Conservation (phyloP, 2,113 vertebrate species). For the Caranx ignobilis region DNA sequence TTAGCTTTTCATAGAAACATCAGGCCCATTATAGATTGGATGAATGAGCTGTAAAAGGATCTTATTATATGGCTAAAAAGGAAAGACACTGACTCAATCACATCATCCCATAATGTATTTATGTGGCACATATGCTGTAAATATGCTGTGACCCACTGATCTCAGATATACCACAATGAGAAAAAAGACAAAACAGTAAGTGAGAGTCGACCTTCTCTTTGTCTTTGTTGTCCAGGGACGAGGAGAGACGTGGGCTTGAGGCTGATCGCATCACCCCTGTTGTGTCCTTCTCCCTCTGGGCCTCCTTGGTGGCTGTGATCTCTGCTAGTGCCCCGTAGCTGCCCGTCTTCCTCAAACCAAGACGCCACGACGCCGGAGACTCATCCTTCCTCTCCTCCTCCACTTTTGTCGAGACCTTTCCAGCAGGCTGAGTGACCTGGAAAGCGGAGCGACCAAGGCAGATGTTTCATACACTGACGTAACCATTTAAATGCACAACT, state of each 20-base stretch:
- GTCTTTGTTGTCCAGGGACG: conserved; percentile 97
- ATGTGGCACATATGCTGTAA: background rate
- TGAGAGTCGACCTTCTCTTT: conserved; percentile 90
- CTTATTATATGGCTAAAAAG: background rate
- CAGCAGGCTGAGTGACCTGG: conserved; percentile 87
- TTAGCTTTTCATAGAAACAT: background rate
- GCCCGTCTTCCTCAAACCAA: conserved; percentile 96
- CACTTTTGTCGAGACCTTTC: conserved; percentile 89
- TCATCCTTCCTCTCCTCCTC: conserved; percentile 97
- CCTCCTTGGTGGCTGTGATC: conserved; percentile 95
- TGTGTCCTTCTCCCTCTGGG: conserved; percentile 94
- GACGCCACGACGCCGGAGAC: conserved; percentile 95
- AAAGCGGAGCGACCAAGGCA: background rate
- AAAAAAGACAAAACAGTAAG: background rate
- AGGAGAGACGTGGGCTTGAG: conserved; percentile 97
- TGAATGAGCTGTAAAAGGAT: background rate
- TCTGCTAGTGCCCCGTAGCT: conserved; percentile 97
- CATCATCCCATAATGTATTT: background rate
- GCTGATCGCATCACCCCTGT: conserved; percentile 97
- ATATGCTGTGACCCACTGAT: background rate
- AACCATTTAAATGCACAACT: background rate
- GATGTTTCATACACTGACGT: background rate
- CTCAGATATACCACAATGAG: background rate
- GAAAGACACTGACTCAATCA: background rate
- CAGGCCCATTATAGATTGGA: too few relatives aligned